Evolutionary conservation across 2,113 vertebrate species (phyloP), one percentile per base, ranked within the genome.

Genomic region (Cheirogaleus medius): DNA sequence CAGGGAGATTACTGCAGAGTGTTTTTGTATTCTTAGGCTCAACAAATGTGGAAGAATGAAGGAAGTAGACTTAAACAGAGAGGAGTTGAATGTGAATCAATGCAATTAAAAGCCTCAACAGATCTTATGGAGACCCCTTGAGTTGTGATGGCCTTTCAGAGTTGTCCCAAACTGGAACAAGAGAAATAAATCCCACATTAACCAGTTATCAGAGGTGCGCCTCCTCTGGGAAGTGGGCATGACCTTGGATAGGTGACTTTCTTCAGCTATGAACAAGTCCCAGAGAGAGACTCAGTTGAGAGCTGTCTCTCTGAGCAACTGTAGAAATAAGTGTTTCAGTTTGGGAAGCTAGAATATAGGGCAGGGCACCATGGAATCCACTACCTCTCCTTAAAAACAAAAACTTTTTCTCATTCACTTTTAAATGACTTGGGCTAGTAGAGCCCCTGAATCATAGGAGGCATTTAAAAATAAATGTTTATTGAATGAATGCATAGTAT

Each of bases 401-500:
- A 94, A 87, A 27, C 23, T 87, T 95, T 96, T 91, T 42, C 73
- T 60, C 44, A 49, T 90, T 95, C 52, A 95, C 86, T 95, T 98
- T 84, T 95, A 90, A 74, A 81, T 63, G 44, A 29, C 39, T 54
- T 87, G 21, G 25, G 27, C 52, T 81, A 85, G 39, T 63, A 92
- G 76, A 97, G 73, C 63, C 58, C 73, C 68, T 80, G 63, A 95
- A 83, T 92, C 93, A 96, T 87, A 95, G 23, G 23, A 97, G 34
- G 27, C 91, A 95, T 95, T 94, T 47, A 78, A 81, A 97, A 97
- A 97, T 77, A 95, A 97, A 97, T 96, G 97, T 87, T 96, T 96
- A 97, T 89, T 96, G 94, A 96, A 96, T 97, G 84, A 92, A 94
- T 97, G 91, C 87, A 97, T 52, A 94, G 76, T 94, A 92, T 95